Conservation (phyloP, 2,797 vertebrate genomes). For the Sebastolobus alascanus region DNA sequence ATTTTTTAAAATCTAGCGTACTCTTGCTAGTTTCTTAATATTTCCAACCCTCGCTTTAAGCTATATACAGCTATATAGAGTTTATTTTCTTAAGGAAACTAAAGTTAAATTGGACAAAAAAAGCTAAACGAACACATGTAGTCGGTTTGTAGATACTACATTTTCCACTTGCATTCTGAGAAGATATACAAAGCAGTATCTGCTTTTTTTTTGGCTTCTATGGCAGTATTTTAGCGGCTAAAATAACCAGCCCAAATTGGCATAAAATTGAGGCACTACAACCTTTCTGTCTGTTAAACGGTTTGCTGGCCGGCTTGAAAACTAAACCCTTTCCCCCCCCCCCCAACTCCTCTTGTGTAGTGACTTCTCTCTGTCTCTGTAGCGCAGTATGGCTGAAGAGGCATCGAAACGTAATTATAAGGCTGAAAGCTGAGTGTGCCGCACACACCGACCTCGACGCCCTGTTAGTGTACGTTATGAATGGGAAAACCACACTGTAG, state of each 20-base stretch:
- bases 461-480: slow-evolving; percentile 16
- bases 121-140: neutral
- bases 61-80: no score
- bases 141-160: neutral
- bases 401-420: neutral
- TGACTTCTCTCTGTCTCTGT: neutral
- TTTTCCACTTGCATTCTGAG: neutral
- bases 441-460: slow-evolving; percentile 10
- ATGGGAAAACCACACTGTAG: slow-evolving; percentile 8
- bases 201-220: neutral
- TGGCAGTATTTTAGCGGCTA: neutral
- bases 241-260: neutral
- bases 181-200: neutral
- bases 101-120: neutral
- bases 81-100: neutral
- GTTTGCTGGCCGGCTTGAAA: neutral
- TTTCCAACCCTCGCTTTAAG: no score
- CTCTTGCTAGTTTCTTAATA: no score
- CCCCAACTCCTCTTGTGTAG: neutral
- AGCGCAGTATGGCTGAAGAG: neutral
- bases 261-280: neutral
- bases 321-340: neutral
- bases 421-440: slow-evolving; percentile 4
- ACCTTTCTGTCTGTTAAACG: neutral
- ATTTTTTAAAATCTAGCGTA: no score